These are phyloP conservation scores for Pogonus chalceus DNA, from an alignment of 1,140 invertebrate genomes.

Conservation along the genomic window DNA sequence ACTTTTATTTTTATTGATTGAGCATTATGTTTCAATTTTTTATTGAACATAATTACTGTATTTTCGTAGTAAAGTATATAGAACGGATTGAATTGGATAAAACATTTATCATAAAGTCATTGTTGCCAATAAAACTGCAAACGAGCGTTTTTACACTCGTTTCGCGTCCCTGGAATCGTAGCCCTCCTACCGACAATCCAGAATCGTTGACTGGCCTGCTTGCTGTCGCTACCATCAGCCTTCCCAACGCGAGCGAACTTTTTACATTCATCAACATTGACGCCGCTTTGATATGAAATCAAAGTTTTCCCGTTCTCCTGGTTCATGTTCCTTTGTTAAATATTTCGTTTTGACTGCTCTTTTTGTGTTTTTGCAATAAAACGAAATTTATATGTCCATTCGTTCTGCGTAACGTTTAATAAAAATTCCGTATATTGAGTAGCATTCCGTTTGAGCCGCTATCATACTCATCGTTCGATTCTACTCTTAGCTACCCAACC, in stretches of 20 bases:
- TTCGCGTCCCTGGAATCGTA: not conserved
- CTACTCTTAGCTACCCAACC: not conserved
- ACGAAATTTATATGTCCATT: constrained; percentile 6
- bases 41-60: too few relatives aligned
- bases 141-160: not conserved
- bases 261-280: not conserved
- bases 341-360: not conserved
- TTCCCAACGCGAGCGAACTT: not conserved
- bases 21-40: too few relatives aligned
- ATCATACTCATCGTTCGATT: not conserved
- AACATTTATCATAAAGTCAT: not conserved
- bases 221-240: not conserved
- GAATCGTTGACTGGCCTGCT: not conserved
- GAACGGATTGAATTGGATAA: too few relatives aligned
- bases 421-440: constrained; percentile 5
- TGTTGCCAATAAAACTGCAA: constrained; percentile 1
- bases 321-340: not conserved
- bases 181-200: not conserved
- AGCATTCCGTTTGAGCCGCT: not conserved
- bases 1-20: too few relatives aligned
- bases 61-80: too few relatives aligned
- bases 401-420: constrained; percentile 1
- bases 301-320: not conserved
- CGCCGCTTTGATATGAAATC: not conserved
- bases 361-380: constrained; percentile 6